Evolutionary conservation across 1,140 invertebrate genomes (phyloP).

Genomic region (Centruroides sculpturatus): DNA sequence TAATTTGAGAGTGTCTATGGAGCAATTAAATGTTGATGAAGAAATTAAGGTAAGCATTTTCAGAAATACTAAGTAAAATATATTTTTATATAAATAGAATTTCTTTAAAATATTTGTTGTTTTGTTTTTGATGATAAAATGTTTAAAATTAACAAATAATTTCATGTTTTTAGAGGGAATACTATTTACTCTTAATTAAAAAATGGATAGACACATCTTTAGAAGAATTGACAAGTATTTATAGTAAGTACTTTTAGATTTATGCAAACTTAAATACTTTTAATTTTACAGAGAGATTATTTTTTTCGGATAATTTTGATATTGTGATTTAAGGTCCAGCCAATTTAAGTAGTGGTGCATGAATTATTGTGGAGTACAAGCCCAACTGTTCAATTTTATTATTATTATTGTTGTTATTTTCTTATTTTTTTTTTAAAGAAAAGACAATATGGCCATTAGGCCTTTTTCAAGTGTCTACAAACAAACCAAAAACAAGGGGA

Average conservation of each 20-base stretch:
- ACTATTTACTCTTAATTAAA: constrained; percentile 62
- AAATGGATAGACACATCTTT: constrained; percentile 54
- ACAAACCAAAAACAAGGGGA: no score
- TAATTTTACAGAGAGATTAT: not conserved
- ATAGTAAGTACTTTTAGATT: constrained; percentile 20
- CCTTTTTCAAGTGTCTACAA: no score
- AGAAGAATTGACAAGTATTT: constrained; percentile 52
- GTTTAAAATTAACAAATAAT: no score
- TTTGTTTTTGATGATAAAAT: no score
- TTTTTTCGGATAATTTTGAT: not conserved
- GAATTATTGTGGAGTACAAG: no score
- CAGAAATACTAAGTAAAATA: not conserved
- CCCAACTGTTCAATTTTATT: no score
- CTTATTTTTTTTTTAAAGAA: no score
- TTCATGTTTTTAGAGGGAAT: constrained; percentile 39
- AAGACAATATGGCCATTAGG: no score
- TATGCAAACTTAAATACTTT: constrained; percentile 1
- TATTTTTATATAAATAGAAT: no score
- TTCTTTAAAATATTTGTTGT: no score
- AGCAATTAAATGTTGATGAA: constrained; percentile 43
- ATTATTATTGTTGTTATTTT: no score
- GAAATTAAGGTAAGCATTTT: constrained; percentile 38
- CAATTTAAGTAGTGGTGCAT: no score
- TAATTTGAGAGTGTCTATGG: constrained; percentile 39
- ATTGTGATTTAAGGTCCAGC: not conserved